A percentile compares a stretch with the other conserved stretches of the same genome.
Evolutionary conservation across 2,113 vertebrate genomes (phyloP).

Genomic region (Chaetura pelagica): DNA sequence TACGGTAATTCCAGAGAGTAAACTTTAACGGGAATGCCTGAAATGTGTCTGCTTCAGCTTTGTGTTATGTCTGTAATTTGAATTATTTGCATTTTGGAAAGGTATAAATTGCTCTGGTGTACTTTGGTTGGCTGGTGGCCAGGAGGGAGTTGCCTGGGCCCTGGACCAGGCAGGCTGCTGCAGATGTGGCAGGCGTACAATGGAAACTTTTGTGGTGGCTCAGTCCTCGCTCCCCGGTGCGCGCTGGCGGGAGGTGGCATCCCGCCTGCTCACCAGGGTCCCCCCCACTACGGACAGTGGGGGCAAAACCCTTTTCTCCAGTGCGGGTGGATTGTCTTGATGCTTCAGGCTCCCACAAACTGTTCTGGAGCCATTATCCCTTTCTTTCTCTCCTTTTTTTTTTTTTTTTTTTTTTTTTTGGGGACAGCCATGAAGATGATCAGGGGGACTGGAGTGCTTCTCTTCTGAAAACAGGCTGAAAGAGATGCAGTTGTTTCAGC

Average conservation of each 20-base stretch:
- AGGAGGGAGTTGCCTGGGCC: constrained; percentile 77
- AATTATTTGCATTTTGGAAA: constrained; percentile 80
- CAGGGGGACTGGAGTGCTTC: no score
- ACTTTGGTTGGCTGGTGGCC: constrained; percentile 59
- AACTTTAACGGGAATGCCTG: constrained; percentile 77
- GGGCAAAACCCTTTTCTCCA: constrained; percentile 35
- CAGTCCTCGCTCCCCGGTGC: constrained; percentile 73
- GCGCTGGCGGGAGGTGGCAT: constrained; percentile 71
- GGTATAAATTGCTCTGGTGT: constrained; percentile 77
- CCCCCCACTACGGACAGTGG: background rate
- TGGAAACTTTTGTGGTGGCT: constrained; percentile 87
- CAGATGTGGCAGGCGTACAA: constrained; percentile 87
- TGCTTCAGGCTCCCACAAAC: constrained; percentile 56
- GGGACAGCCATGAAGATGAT: no score
- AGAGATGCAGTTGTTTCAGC: no score
- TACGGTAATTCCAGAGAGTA: constrained; percentile 65
- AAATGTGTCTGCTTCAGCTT: constrained; percentile 77
- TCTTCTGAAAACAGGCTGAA: no score
- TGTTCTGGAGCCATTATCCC: constrained; percentile 19
- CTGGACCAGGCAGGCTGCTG: constrained; percentile 81
- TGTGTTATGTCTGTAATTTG: constrained; percentile 79
- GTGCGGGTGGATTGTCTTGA: constrained; percentile 40
- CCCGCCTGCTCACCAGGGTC: constrained; percentile 63
- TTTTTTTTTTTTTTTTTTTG: no score
- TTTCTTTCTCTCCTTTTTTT: background rate